A percentile compares a stretch with the other conserved stretches of the same genome.
Conservation (phyloP, 2,113 vertebrate genomes). For the Tringa solitaria region DNA sequence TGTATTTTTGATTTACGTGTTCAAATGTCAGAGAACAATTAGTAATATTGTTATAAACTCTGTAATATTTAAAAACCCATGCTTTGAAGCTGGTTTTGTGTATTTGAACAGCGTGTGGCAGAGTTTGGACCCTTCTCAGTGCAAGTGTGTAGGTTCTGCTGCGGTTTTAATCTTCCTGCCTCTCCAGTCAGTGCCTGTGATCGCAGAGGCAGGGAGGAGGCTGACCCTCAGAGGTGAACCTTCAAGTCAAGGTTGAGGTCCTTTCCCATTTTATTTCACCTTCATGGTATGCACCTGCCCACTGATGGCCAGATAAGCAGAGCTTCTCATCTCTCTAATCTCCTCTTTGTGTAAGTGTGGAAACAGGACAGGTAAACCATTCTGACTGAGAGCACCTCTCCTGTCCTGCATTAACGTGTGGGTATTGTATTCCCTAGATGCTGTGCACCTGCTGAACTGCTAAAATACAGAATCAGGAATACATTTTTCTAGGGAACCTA, state of each 20-base stretch:
- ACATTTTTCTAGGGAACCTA: neutral
- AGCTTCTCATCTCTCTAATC: neutral
- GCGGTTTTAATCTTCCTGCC: neutral
- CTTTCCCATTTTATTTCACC: neutral
- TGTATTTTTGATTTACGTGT: neutral
- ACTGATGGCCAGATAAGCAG: neutral
- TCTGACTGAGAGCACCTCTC: neutral
- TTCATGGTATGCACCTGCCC: neutral
- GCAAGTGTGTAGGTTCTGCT: neutral
- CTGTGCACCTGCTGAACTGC: neutral
- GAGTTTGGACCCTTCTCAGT: neutral
- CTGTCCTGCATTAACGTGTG: neutral
- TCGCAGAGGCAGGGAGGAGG: neutral
- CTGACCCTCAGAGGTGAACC: neutral
- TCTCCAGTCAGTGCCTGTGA: neutral
- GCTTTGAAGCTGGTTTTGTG: neutral
- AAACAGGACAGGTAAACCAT: neutral
- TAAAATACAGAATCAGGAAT: neutral
- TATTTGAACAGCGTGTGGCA: neutral
- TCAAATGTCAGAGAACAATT: neutral
- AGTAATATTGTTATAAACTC: neutral
- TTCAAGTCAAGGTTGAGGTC: neutral
- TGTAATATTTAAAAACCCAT: neutral
- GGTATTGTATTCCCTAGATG: rapidly evolving
- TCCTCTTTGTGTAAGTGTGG: rapidly evolving